These are phyloP conservation scores for Eriocheir sinensis DNA, from an alignment of 1,140 invertebrate species.

Conservation along the genomic window DNA sequence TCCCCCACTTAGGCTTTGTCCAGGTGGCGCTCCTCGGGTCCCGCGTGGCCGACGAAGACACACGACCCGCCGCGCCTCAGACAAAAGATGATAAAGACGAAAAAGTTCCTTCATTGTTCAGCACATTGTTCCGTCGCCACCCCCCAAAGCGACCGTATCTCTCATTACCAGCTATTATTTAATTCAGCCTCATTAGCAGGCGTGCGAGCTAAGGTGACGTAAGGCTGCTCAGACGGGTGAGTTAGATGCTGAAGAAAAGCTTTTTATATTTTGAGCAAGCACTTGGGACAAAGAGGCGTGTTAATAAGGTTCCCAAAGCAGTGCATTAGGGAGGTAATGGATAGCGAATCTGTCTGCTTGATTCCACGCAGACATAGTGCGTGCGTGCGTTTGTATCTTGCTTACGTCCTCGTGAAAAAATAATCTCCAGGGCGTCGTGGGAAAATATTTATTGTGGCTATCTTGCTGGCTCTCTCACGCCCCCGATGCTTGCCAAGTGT, in stretches of 20 bases:
- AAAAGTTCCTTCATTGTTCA: conserved; percentile 45
- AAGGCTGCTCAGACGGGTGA: not conserved
- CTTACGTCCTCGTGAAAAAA: not conserved
- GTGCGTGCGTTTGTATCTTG: too few species aligned
- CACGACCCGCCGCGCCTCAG: not conserved
- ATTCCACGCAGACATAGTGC: too few species aligned
- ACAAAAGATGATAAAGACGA: conserved; percentile 55
- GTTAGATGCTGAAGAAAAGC: not conserved
- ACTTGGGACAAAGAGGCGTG: not conserved
- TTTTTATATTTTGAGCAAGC: not conserved
- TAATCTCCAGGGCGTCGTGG: not conserved
- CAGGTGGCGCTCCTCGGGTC: not conserved
- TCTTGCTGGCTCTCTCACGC: not conserved
- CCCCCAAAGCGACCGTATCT: conserved; percentile 8
- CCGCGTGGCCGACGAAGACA: not conserved
- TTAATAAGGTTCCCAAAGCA: not conserved
- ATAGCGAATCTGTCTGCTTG: not conserved
- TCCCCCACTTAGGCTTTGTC: not conserved
- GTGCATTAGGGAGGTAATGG: not conserved
- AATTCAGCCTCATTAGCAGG: conserved; percentile 19
- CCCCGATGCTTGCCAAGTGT: not conserved
- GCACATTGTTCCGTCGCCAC: conserved; percentile 3
- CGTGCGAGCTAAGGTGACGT: not conserved
- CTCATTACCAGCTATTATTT: conserved; percentile 50
- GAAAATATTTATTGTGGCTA: too few species aligned